A percentile compares a stretch with the other conserved stretches of the same genome.
Conservation (phyloP, 1,140 invertebrate species). For the Drosophila nigromelanica region DNA sequence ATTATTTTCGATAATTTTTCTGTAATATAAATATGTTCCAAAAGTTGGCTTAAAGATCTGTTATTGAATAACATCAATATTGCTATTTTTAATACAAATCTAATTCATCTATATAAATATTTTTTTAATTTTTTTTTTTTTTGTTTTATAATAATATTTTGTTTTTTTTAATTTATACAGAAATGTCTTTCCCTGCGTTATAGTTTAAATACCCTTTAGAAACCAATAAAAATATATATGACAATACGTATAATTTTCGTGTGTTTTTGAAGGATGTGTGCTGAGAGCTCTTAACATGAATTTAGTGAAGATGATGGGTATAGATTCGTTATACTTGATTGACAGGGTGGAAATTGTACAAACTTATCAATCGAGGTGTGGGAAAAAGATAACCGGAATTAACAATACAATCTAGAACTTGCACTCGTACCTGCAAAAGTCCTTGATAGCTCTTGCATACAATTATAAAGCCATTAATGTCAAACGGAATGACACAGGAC, state of each 20-base stretch:
- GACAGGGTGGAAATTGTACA: neutral
- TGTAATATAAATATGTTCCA: too few species aligned
- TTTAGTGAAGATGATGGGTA: neutral
- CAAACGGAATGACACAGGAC: conserved; percentile 29
- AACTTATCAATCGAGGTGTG: neutral
- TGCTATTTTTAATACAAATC: too few species aligned
- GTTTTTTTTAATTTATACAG: too few species aligned
- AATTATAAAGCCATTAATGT: conserved; percentile 58
- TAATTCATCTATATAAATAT: too few species aligned
- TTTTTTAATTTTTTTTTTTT: too few species aligned
- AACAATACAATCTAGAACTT: conserved; percentile 6
- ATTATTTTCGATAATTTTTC: too few species aligned
- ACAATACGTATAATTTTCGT: neutral
- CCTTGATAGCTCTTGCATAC: conserved; percentile 23
- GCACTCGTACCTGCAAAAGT: neutral
- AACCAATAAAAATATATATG: neutral
- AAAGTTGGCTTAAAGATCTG: too few species aligned
- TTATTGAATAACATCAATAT: too few species aligned
- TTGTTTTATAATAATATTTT: too few species aligned
- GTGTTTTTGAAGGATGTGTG: neutral
- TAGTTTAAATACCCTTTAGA: neutral
- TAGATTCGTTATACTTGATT: neutral
- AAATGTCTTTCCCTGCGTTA: neutral
- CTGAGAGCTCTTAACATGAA: neutral
- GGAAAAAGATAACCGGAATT: conserved; percentile 4